Base-by-base conservation (phyloP, 2,797 vertebrate species). In the Protonibea diacanthus region DNA sequence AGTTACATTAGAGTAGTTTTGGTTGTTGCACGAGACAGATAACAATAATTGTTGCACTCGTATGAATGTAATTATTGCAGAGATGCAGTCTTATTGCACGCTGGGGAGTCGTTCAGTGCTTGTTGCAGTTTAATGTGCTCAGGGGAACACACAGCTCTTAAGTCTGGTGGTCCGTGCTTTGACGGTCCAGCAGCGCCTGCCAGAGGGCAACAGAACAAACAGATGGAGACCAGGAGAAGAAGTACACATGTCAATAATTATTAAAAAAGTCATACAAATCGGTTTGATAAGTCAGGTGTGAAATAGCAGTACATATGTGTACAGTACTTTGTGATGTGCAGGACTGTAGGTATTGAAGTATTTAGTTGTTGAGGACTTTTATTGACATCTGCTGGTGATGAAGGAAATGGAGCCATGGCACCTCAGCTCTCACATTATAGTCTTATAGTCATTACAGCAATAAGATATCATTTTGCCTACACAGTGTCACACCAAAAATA, bases 311-410 rank as follows among this genome's bases (percentile, higher is more conserved):
- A 3, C 1, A 11, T 2, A 33, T 33, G 20, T 56, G 0, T 40
- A 20, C 5, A 10, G 15, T 17, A 17, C 3, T 14, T 1, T 33
- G 4, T 14, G 18, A 25, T 25, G 14, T 57, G 21, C 7, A 29
- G 5, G 10, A 2, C 13, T 69, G 0, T 11, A 6, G 56, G 6
- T 23, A 20, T 15, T 40, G 12, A 33, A 29, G 47, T 60, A 14
- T 33, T 17, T 25, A 48, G 38, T 48, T 6, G 38, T 7, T 10
- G 12, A 33, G 27, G 56, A 40, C 49, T 57, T 67, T 27, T 69
- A 64, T 64, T 38, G 48, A 64, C 70, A 64, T 64, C 59, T 77
- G 59, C 59, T 82, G 70, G 70, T 23, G 21, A 55, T 18, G 9
- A 1, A 23, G n/a, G 53, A 64, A 72, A 3, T 71, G 56, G 55